These are phyloP conservation scores for Epinephelus malabaricus DNA, from an alignment of 2,797 vertebrate genomes.

Conservation along the genomic window DNA sequence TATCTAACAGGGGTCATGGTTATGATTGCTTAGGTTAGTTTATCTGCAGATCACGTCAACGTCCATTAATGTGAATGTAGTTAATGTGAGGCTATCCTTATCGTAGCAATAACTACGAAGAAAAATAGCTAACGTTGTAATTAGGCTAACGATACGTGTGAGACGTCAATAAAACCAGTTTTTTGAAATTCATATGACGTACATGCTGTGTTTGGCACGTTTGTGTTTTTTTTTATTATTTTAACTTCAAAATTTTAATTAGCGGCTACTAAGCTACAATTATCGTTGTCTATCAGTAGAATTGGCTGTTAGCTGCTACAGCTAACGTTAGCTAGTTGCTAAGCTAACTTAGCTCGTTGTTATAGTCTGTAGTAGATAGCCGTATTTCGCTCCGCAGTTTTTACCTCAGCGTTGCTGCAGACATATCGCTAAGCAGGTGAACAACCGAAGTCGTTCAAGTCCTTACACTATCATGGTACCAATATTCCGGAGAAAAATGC, in stretches of 20 bases:
- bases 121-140: neutral
- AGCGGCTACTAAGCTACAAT: neutral
- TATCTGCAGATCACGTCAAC: neutral
- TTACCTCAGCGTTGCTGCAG: constrained; percentile 73
- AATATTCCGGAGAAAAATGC: constrained; percentile 1
- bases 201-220: rapidly evolving
- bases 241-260: no score
- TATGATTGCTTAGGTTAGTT: neutral
- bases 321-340: constrained; percentile 28
- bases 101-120: neutral
- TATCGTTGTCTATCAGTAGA: rapidly evolving
- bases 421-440: constrained; percentile 44
- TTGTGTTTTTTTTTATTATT: neutral
- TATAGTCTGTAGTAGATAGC: neutral
- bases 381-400: neutral
- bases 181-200: neutral
- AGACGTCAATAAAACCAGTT: neutral
- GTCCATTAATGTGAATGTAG: no score
- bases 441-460: constrained; percentile 11
- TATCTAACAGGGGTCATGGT: no score
- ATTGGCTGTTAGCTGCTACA: constrained; percentile 41
- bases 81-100: neutral
- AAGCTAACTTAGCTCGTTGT: constrained; percentile 21
- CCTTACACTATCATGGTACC: constrained; percentile 24
- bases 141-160: neutral